Base-by-base conservation (phyloP, 2,888 invertebrate genomes). In the Deilephila elpenor region DNA sequence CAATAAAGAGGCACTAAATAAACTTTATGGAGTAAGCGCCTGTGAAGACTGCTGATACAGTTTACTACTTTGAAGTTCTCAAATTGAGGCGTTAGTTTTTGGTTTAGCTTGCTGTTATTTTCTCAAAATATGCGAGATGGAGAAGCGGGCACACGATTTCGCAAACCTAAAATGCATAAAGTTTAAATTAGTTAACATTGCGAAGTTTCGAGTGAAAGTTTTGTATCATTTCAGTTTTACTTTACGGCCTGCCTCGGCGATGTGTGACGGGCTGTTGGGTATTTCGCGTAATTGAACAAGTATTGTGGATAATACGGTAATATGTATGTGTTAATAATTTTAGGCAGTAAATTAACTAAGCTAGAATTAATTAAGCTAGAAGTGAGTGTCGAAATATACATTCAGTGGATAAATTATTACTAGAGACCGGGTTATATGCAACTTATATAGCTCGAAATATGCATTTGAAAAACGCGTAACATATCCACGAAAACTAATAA, bases 161-260 rank as follows among this genome's bases (percentile, higher is more conserved):
- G 64, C 64, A 64, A 64, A 64, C 64, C 34, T 34, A 56, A 20
- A 64, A 19, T 64, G 37, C 44, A 44, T 64, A 44, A 64, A 64
- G 64, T 64, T 64, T 44, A 20, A 44, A 64, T 64, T 64, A 64
- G 34, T 64, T 37, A 37, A 64, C 14, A 5, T 44, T 64, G 62
- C 34, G 17, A 62, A 32, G 34, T 6, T 59, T 29, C 32, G 29
- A 61, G 61, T 32, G 44, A 20, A 64, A 64, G 44, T 64, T 64
- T 20, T 44, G 44, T 44, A 20, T n/a, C 20, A 44, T 64, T 64
- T 44, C 14, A 37, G 44, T 60, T 5, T 17, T 60, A 5, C 56
- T 32, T 60, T 29, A 29, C 11, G 25, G 19, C 14, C 20, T 20
- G 3, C 11, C 11, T 37, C n/a, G 3, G 14, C 14, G 3, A 37